Base-by-base conservation (phyloP, 2,113 vertebrate species). In the Carassius auratus region DNA sequence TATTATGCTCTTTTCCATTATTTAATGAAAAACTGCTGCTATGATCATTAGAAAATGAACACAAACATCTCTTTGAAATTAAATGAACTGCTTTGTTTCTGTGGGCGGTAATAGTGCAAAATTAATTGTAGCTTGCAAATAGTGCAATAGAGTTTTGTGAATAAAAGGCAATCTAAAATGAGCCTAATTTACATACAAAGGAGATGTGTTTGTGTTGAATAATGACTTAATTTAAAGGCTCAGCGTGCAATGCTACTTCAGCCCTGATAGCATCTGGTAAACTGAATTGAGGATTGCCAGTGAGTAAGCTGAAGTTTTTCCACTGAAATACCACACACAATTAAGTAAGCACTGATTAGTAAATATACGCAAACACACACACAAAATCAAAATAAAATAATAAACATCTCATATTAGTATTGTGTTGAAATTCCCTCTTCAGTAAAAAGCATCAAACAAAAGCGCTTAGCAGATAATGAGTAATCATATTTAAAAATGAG, bases 401-500 rank as follows among this genome's bases (percentile, higher is more conserved):
- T 7, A 42, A 42, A 42, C 42, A 57, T 57, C 1, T 8, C 55
- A 19, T 21, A 21, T 59, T 59, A 2, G 6, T 59, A 64, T 23
- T 79, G 55, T 19, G 42, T 36, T 59, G 3, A 42, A 42, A 64
- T 79, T 45, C 66, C 30, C 26, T 23, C 45, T 19, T 30, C 55
- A 50, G 15, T 33, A 73, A 57, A 23, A 33, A 36, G 10, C 21
- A 26, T 85, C 17, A 42, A 26, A 83, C 62, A 45, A 62, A 87
- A 86, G 77, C 48, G 2, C 66, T 85, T 66, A 45, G 87, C 78
- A 86, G 89, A 89, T 93, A 90, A 93, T 91, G 83, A 91, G 89
- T 84, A 82, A 88, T 88, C 89, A 89, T 91, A 90, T 92, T 93
- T 92, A 90, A 87, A 89, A 89, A 90, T 74, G 12, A 86, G 71